Conservation (phyloP, 1,140 invertebrate species). For the Stenopsyche tienmushanensis region DNA sequence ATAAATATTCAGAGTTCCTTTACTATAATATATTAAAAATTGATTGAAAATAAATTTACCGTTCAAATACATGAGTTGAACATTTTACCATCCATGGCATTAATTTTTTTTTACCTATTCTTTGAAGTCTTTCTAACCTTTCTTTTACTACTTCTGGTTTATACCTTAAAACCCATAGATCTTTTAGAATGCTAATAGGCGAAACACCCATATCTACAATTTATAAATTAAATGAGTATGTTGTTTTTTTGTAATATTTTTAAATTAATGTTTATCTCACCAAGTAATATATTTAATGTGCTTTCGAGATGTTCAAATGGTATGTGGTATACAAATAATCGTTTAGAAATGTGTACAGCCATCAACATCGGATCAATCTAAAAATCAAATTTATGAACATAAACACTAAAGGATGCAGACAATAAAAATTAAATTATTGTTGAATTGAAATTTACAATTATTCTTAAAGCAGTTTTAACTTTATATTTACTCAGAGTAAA, state of each 20-base stretch:
- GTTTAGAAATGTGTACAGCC: slow-evolving; percentile 46
- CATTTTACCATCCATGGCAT: slow-evolving; percentile 56
- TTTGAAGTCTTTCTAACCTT: slow-evolving; percentile 47
- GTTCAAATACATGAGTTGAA: slow-evolving; percentile 48
- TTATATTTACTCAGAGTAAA: slow-evolving; percentile 10
- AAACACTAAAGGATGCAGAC: no score
- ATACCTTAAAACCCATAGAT: slow-evolving; percentile 55
- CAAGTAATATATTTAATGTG: slow-evolving; percentile 49
- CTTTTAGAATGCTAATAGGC: slow-evolving; percentile 50
- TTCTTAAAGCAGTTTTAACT: slow-evolving; percentile 4
- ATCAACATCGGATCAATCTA: slow-evolving; percentile 47
- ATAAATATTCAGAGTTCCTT: slow-evolving; percentile 1
- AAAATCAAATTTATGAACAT: slow-evolving; percentile 41
- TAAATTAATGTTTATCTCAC: slow-evolving; percentile 43
- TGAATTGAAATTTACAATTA: slow-evolving; percentile 13
- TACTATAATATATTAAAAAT: neutral
- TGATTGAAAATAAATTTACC: slow-evolving; percentile 42
- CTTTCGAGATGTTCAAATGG: slow-evolving; percentile 51
- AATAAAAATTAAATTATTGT: neutral
- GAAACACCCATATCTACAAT: slow-evolving; percentile 50
- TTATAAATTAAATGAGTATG: slow-evolving; percentile 21
- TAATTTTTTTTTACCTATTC: slow-evolving; percentile 45
- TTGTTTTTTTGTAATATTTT: neutral
- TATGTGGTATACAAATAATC: slow-evolving; percentile 51
- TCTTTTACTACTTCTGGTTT: slow-evolving; percentile 47